Base-by-base conservation (phyloP, 2,113 vertebrate species). In the Corythaeola cristata region DNA sequence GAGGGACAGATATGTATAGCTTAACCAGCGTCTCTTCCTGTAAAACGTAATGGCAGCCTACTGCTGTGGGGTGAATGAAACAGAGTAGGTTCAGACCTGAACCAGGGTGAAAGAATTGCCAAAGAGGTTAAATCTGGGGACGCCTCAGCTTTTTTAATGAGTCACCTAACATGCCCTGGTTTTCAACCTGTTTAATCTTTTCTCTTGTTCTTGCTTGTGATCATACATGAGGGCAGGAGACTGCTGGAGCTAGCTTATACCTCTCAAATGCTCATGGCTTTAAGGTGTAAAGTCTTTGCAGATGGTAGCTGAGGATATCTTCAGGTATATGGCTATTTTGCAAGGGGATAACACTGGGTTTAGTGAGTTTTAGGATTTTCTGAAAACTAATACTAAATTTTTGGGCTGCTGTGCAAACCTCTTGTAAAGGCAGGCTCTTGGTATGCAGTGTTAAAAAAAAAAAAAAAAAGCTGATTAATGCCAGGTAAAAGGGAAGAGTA, bases 1-100 rank as follows among this genome's bases (percentile, higher is more conserved):
- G 33, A 86, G 27, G 7, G 41, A 47, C 35, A 69, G 88, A 35
- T 47, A 3, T 0, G 1, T 41, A 7, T 6, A 12, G 39, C 41
- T 71, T 22, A 67, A 41, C 24, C 60, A 44, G 9, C 5, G 2
- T 15, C 21, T 60, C 20, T 45, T 85, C 33, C 75, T 69, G 8
- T 37, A 10, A 62, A 55, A 86, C 0, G 0, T 7, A 6, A 11
- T 30, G 15, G 27, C 58, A 85, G 26, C 33, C 3, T 22, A 0
- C 11, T 58, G 50, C 72, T 74, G 28, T 26, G 50, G 62, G 73
- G 22, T 53, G 27, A 13, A 24, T 4, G 26, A 78, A 72, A 35
- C 17, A 9, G 16, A 66, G 45, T 45, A 37, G 4, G 3, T 47
- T 81, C 33, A 55, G 49, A 73, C 32, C 50, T 17, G 6, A 19